These are phyloP conservation scores for Cosmia trapezina DNA, from an alignment of 2,888 invertebrate genomes.

Conservation along the genomic window DNA sequence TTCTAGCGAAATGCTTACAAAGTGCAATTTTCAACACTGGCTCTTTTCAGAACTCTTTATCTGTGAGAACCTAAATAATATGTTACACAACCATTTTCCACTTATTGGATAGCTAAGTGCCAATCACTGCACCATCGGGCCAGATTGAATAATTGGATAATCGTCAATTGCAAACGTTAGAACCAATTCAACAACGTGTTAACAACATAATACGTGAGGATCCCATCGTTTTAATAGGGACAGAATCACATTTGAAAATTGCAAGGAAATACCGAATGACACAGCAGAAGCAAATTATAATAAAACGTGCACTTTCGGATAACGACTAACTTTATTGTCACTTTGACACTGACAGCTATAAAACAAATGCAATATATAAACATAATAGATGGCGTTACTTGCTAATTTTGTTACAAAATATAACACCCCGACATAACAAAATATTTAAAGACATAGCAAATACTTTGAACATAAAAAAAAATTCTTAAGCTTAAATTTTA, in stretches of 20 bases:
- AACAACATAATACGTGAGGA: constrained; percentile 31
- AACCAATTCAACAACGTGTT: constrained; percentile 44
- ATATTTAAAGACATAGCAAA: too few relatives aligned
- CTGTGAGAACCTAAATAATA: constrained; percentile 32
- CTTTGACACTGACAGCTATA: too few relatives aligned
- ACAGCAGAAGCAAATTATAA: constrained; percentile 19
- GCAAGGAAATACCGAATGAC: constrained; percentile 34
- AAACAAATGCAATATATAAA: too few relatives aligned
- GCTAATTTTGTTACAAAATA: too few relatives aligned
- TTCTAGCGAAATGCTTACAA: constrained; percentile 19
- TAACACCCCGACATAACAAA: too few relatives aligned
- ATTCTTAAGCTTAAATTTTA: too few relatives aligned
- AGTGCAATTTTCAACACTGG: constrained; percentile 33
- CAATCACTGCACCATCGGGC: constrained; percentile 60
- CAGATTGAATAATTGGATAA: constrained; percentile 54
- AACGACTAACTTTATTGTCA: too few relatives aligned
- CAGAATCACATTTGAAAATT: constrained; percentile 40
- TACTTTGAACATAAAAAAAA: too few relatives aligned
- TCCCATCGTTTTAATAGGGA: constrained; percentile 38
- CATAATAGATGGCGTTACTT: too few relatives aligned
- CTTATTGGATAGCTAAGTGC: constrained; percentile 36
- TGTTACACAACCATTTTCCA: constrained; percentile 23
- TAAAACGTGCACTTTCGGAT: too few relatives aligned
- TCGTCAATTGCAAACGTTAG: constrained; percentile 42
- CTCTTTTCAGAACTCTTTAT: background rate